Percentiles rank a stretch among this genome's conserved stretches.
phyloP scores from a whole-genome alignment of 2,888 invertebrate species.

The Pristionchus fissidentatus region DNA sequence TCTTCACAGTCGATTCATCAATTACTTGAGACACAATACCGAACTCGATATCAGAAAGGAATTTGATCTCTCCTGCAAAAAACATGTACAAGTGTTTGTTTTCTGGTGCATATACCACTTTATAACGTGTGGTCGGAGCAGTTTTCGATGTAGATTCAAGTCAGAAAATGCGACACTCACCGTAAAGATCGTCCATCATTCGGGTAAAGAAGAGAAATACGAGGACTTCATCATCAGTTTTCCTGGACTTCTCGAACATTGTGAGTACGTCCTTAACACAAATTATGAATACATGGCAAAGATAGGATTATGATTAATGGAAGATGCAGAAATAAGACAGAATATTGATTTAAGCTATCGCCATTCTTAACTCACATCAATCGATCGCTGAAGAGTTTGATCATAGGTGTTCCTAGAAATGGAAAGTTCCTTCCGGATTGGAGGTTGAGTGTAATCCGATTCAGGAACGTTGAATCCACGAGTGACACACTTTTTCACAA shows the following conservation, averaged over 20 bases:
- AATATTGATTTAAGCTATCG: no score
- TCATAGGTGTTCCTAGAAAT: no score
- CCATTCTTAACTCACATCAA: no score
- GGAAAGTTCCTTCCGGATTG: neutral
- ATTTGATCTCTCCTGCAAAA: conserved; percentile 50
- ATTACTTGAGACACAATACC: conserved; percentile 54
- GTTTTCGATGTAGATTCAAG: no score
- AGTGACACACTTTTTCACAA: neutral
- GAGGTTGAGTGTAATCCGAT: neutral
- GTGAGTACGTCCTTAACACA: neutral
- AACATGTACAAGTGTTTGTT: neutral
- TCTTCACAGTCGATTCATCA: conserved; percentile 24
- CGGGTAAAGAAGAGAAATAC: conserved; percentile 22
- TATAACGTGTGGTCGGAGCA: no score
- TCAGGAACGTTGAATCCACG: conserved; percentile 2
- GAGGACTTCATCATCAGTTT: conserved; percentile 13
- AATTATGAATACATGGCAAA: no score
- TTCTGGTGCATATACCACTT: no score
- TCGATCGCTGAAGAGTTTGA: no score
- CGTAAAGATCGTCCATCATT: conserved; percentile 18
- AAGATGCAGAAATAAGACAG: no score
- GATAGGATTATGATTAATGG: no score
- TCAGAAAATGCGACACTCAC: neutral
- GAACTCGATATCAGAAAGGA: conserved; percentile 45
- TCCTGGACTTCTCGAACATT: neutral